Percentiles rank a stretch among this genome's conserved stretches.
These are phyloP conservation scores for Dasypolia templi DNA, from an alignment of 2,888 invertebrate species.

Conservation along the genomic window DNA sequence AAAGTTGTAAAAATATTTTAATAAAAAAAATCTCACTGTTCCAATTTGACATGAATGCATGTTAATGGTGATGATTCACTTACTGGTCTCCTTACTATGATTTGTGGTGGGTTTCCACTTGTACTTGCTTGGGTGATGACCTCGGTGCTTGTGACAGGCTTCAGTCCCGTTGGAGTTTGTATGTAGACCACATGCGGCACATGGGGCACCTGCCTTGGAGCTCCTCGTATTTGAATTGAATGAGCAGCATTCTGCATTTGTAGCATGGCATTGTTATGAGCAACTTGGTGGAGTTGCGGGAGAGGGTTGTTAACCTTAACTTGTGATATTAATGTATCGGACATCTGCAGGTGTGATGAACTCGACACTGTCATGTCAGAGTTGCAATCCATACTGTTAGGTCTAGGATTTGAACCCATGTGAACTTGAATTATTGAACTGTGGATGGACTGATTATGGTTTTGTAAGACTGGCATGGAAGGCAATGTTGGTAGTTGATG, in stretches of 20 bases:
- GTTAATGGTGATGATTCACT: slow-evolving; percentile 78
- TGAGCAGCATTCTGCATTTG: slow-evolving; percentile 84
- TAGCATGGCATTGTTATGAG: slow-evolving; percentile 79
- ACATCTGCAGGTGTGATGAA: slow-evolving; percentile 81
- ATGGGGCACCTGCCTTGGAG: slow-evolving; percentile 87
- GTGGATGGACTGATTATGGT: slow-evolving; percentile 80
- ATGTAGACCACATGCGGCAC: slow-evolving; percentile 91
- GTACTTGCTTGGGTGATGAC: slow-evolving; percentile 88
- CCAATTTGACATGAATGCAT: slow-evolving; percentile 59
- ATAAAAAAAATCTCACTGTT: slow-evolving; percentile 56
- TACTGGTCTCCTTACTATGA: slow-evolving; percentile 89
- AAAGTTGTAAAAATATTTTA: slow-evolving; percentile 1
- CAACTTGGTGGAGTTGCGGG: slow-evolving; percentile 85
- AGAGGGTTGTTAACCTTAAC: slow-evolving; percentile 82
- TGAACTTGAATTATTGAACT: slow-evolving; percentile 88
- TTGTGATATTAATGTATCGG: slow-evolving; percentile 81
- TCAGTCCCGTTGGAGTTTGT: slow-evolving; percentile 89
- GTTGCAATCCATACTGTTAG: slow-evolving; percentile 79
- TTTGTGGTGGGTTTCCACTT: slow-evolving; percentile 88
- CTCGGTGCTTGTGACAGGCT: slow-evolving; percentile 86
- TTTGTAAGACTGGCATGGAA: slow-evolving; percentile 86
- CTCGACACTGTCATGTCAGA: slow-evolving; percentile 82
- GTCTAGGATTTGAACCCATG: slow-evolving; percentile 83
- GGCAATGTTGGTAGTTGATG: slow-evolving; percentile 83
- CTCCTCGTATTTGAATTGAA: slow-evolving; percentile 83